These are phyloP conservation scores for Drosophila pallidifrons DNA, from an alignment of 1,140 invertebrate species.

Conservation along the genomic window DNA sequence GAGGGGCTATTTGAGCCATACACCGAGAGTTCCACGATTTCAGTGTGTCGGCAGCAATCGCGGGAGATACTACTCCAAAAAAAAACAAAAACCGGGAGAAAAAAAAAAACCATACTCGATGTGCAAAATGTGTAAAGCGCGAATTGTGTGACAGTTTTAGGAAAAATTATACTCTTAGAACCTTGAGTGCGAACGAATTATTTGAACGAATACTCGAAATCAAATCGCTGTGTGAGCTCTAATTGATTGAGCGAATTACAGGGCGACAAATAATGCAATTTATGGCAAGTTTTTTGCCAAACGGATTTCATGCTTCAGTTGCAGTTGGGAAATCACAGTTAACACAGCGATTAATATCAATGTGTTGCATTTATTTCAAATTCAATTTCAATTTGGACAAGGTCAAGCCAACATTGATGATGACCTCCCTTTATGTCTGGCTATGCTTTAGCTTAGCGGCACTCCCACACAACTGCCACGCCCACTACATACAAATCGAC, in stretches of 20 bases:
- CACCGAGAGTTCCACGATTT: constrained; percentile 27
- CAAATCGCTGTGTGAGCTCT: constrained; percentile 17
- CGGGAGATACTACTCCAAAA: constrained; percentile 20
- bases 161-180: constrained; percentile 51
- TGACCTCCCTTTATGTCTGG: constrained; percentile 21
- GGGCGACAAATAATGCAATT: constrained; percentile 68
- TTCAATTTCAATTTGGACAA: constrained; percentile 52
- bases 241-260: constrained; percentile 61
- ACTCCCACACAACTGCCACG: constrained; percentile 14
- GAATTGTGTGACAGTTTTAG: constrained; percentile 50
- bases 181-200: constrained; percentile 53
- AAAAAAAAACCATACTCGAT: constrained; percentile 25
- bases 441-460: constrained; percentile 8
- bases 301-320: constrained; percentile 50
- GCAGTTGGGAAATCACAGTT: constrained; percentile 48
- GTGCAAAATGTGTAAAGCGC: constrained; percentile 56
- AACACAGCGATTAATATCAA: constrained; percentile 62
- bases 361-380: constrained; percentile 63
- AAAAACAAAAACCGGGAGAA: constrained; percentile 42
- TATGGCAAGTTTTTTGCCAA: constrained; percentile 63
- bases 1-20: constrained; percentile 47
- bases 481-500: constrained; percentile 80
- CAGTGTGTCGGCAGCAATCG: constrained; percentile 70
- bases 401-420: constrained; percentile 56
- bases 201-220: constrained; percentile 5